Evolutionary conservation across 2,797 vertebrate genomes (phyloP).

Genomic region (Tapera naevia): DNA sequence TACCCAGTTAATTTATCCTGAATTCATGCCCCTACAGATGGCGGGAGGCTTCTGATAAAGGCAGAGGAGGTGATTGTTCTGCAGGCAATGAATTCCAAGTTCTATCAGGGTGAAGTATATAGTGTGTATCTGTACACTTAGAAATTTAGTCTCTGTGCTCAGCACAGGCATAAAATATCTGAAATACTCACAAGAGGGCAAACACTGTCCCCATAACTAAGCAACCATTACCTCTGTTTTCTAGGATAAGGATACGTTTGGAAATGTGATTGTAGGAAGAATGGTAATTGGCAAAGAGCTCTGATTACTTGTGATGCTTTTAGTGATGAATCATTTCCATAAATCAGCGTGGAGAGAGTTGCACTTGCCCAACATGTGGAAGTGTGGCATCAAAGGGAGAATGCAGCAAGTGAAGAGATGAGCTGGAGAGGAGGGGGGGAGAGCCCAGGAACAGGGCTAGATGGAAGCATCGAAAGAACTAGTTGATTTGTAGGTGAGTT

Average conservation of each 20-base stretch:
- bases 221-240: not conserved
- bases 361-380: fast-evolving
- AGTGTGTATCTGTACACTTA: not conserved
- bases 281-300: not conserved
- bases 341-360: not conserved
- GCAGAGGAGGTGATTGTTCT: not conserved
- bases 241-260: not conserved
- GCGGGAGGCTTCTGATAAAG: not conserved
- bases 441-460: not conserved
- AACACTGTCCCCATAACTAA: not conserved
- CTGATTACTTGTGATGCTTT: not conserved
- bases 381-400: not conserved
- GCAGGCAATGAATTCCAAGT: not conserved
- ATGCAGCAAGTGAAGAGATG: not conserved
- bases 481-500: not conserved
- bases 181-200: not conserved
- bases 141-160: not conserved
- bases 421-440: not conserved
- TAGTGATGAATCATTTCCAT: not conserved
- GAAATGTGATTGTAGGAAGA: not conserved
- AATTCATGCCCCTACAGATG: not conserved
- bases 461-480: not conserved
- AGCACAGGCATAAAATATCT: not conserved
- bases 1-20: not conserved
- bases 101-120: not conserved